Percentiles rank a stretch among this genome's conserved stretches.
Conservation (phyloP, 2,113 vertebrate genomes). For the Zootoca vivipara region DNA sequence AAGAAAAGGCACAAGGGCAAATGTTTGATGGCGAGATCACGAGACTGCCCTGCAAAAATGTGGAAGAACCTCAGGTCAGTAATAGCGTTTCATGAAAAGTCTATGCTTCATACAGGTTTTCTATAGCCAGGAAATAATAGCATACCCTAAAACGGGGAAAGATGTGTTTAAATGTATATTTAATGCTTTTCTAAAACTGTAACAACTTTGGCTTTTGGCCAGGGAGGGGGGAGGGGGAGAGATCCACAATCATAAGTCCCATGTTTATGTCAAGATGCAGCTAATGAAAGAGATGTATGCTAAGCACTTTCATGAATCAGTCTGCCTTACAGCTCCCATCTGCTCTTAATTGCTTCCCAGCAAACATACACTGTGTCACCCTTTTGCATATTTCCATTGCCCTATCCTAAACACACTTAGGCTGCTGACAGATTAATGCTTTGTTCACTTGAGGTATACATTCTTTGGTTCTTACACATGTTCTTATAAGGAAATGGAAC, state of each 20-base stretch:
- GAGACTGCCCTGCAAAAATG: neutral
- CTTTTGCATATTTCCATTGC: slow-evolving; percentile 49
- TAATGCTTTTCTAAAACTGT: neutral
- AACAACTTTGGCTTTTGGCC: slow-evolving; percentile 34
- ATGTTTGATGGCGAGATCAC: neutral
- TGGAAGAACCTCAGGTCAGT: neutral
- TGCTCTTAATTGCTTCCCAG: slow-evolving; percentile 62
- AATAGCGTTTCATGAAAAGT: neutral
- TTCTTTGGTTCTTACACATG: slow-evolving; percentile 68
- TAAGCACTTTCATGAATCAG: slow-evolving; percentile 41
- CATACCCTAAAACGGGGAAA: neutral
- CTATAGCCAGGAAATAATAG: slow-evolving; percentile 14
- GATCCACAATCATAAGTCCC: slow-evolving; percentile 29
- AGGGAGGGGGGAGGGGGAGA: slow-evolving; percentile 21
- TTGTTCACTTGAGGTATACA: slow-evolving; percentile 61
- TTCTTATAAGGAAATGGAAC: slow-evolving; percentile 74
- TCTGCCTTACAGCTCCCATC: slow-evolving; percentile 59
- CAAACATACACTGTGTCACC: slow-evolving; percentile 63
- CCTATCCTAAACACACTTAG: slow-evolving; percentile 68
- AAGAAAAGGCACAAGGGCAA: neutral
- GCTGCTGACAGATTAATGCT: slow-evolving; percentile 73
- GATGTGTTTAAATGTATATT: neutral
- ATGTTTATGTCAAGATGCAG: slow-evolving; percentile 55
- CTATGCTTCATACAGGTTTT: neutral
- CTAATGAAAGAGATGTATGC: slow-evolving; percentile 40